Base-by-base conservation (phyloP, 1,140 invertebrate species). In the Carposina sasakii region DNA sequence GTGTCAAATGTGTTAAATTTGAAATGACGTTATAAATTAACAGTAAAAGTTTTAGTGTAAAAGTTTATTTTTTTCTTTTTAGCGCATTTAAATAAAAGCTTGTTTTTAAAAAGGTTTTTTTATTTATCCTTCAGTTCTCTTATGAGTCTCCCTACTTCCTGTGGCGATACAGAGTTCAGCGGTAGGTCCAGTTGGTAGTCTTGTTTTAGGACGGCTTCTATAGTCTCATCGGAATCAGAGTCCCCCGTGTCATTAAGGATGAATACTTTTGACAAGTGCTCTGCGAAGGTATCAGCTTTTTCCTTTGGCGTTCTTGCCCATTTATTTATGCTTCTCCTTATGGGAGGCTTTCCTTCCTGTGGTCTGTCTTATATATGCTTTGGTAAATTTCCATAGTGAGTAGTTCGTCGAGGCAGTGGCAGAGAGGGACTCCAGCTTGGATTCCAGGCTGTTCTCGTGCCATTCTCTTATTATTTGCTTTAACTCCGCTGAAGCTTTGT, bases 301-400 rank as follows among this genome's bases (percentile, higher is more conserved):
- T 39, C 19, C 22, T 39, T 17, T 8, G 36, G 5, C n/a, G 36
- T 39, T 20, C 17, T 8, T 1, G 36, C 36, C 19, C 36, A 22
- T 2, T 10, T 13, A 13, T 2, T 15, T n/a, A n/a, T n/a, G 9
- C 19, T 21, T 21, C 12, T 21, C 22, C 13, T 21, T 20, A 39
- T 6, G 9, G 36, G 36, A 21, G 17, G 20, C 19, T 39, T 39
- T 17, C 12, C 36, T 22, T 21, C 36, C 15, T 21, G 17, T 20
- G 36, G 36, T 21, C 36, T 39, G n/a, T 39, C n/a, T n/a, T n/a
- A n/a, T 39, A 10, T 21, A 22, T 12, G 9, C 22, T 3, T 39
- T 39, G 2, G 36, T 39, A 39, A 39, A 39, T 22, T 39, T 39
- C 36, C 36, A 39, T 10, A 39, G 19, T 10, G 36, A 39, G 36